Base-by-base conservation (phyloP, 2,113 vertebrate species). In the Tor tambroides region DNA sequence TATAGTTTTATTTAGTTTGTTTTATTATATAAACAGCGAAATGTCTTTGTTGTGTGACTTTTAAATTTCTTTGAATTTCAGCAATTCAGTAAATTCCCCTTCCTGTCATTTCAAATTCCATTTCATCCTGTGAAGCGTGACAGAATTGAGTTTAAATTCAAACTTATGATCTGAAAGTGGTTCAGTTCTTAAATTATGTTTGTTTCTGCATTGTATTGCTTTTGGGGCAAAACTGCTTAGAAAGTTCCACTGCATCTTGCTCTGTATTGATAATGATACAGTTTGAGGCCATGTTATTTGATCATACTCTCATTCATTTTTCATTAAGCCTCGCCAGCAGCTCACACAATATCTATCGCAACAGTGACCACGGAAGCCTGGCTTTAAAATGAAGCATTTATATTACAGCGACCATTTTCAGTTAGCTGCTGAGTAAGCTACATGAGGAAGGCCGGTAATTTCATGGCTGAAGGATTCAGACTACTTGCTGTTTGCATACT, bases 391-490 rank as follows among this genome's bases (percentile, higher is more conserved):
- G 28, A 88, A 38, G 19, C 86, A 74, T 38, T 76, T 74, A 51
- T 49, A 86, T 88, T 88, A 84, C 86, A 80, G 80, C 28, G n/a
- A n/a, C 69, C 59, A 67, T 84, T 84, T 78, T 90, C 86, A 88
- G 92, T 91, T 91, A 90, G 69, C 49, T 92, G 92, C 92, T 90
- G 92, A 89, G 89, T 90, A 92, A 91, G 91, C 91, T 93, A 91
- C 90, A 90, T 92, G 87, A 67, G 87, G 80, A 88, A 43, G 79
- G 84, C 83, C 49, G 93, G 91, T 93, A 93, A 95, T 94, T 94
- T 94, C 91, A 94, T 84, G 89, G 93, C 92, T 92, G 92, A 92
- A 90, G 94, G 92, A 90, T 91, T 92, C 90, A 91, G 88, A 88
- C 88, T 84, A 86, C 80, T 46, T 0, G 0, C 88, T 92, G 92